These are phyloP conservation scores for Epirrhoe tristata DNA, from an alignment of 2,888 invertebrate species.

Conservation along the genomic window DNA sequence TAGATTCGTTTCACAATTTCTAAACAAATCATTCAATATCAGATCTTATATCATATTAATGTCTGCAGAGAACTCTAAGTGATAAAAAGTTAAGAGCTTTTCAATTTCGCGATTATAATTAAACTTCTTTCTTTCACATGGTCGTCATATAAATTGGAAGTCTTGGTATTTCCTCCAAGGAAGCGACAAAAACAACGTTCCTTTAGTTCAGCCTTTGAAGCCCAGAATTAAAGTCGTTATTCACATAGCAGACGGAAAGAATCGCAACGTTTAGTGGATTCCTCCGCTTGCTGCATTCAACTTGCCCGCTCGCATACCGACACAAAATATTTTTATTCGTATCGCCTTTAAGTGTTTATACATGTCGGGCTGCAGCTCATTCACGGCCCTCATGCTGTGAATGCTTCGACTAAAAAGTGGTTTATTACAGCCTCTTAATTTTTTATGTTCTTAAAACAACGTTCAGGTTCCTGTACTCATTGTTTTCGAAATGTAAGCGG, in stretches of 20 bases:
- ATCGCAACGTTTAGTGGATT: constrained; percentile 65
- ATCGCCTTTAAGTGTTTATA: constrained; percentile 37
- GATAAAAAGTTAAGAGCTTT: constrained; percentile 41
- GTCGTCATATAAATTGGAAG: constrained; percentile 70
- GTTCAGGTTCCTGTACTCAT: constrained; percentile 30
- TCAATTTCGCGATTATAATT: constrained; percentile 41
- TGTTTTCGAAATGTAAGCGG: constrained; percentile 31
- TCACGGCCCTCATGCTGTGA: constrained; percentile 49
- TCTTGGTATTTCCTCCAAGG: constrained; percentile 72
- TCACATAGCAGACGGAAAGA: constrained; percentile 51
- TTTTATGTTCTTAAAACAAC: constrained; percentile 37
- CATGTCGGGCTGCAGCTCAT: constrained; percentile 52
- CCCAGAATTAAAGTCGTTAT: constrained; percentile 62
- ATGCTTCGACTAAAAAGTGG: constrained; percentile 56
- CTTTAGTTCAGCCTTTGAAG: constrained; percentile 46
- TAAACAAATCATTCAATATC: constrained; percentile 25
- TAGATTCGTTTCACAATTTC: constrained; percentile 32
- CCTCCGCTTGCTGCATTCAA: constrained; percentile 59
- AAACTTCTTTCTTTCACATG: constrained; percentile 63
- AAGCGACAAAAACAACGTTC: constrained; percentile 62
- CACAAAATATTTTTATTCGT: constrained; percentile 63
- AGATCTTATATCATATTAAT: constrained; percentile 30
- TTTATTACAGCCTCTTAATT: constrained; percentile 40
- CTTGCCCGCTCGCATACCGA: constrained; percentile 64
- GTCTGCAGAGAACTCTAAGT: constrained; percentile 34